A percentile compares a stretch with the other conserved stretches of the same genome.
These are phyloP conservation scores for Gastrophysa polygoni DNA, from an alignment of 2,888 invertebrate genomes.

Conservation along the genomic window DNA sequence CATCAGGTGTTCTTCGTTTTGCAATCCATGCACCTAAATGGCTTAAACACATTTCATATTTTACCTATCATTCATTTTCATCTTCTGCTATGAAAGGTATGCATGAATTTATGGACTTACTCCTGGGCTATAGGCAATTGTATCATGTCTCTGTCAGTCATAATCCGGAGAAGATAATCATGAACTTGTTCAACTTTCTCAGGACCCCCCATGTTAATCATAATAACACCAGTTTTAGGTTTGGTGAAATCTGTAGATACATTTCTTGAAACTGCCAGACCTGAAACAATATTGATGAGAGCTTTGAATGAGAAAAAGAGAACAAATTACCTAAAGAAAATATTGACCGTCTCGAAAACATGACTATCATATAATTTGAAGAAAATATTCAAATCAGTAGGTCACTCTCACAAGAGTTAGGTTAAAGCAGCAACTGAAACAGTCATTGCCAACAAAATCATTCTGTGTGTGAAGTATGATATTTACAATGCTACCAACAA, in stretches of 20 bases:
- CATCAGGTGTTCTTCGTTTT: constrained; percentile 80
- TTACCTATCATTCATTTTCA: background rate
- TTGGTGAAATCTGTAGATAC: constrained; percentile 32
- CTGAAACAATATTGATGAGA: constrained; percentile 14
- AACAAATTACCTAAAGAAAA: background rate
- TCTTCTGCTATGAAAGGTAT: background rate
- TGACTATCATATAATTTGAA: no score
- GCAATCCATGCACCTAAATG: constrained; percentile 89
- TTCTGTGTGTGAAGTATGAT: no score
- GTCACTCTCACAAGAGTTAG: no score
- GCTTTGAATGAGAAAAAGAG: background rate
- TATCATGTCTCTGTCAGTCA: constrained; percentile 96
- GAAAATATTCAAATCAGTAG: no score
- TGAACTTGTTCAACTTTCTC: constrained; percentile 82
- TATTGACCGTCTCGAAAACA: background rate
- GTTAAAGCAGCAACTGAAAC: no score
- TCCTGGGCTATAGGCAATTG: constrained; percentile 84
- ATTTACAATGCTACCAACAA: no score
- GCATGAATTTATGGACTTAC: constrained; percentile 54
- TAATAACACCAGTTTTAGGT: constrained; percentile 84
- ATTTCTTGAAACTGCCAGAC: constrained; percentile 13
- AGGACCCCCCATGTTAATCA: constrained; percentile 98
- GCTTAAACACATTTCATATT: no score
- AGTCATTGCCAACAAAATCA: no score
- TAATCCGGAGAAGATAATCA: constrained; percentile 84